A percentile compares a stretch with the other conserved stretches of the same genome.
These are phyloP conservation scores for Dinomys branickii DNA, from an alignment of 2,113 vertebrate genomes.

Conservation along the genomic window DNA sequence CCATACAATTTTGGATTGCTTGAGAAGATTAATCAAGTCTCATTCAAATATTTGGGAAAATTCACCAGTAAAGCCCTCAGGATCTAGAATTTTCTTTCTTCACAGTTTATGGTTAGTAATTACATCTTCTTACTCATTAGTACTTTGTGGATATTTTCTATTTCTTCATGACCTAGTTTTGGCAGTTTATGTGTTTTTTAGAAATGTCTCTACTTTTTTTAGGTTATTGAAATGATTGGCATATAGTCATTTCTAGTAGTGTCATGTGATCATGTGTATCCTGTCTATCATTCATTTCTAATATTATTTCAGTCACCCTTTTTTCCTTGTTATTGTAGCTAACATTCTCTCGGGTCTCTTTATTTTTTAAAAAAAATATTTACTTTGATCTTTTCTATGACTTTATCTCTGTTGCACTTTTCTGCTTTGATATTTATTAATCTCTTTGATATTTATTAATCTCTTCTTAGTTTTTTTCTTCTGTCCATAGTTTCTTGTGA, in stretches of 20 bases:
- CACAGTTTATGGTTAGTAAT: neutral
- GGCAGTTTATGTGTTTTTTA: neutral
- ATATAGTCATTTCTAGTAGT: neutral
- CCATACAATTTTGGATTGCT: neutral
- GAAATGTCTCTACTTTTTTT: neutral
- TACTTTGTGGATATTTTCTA: neutral
- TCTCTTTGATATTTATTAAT: neutral
- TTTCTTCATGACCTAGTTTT: neutral
- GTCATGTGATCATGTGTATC: neutral
- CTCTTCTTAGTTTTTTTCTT: neutral
- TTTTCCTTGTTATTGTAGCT: neutral
- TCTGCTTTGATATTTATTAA: neutral
- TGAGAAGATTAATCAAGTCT: neutral
- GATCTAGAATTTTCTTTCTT: neutral
- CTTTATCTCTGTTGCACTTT: neutral
- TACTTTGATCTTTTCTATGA: neutral
- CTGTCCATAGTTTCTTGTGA: neutral
- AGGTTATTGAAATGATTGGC: neutral
- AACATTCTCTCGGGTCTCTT: neutral
- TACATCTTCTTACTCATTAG: neutral
- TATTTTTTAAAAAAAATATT: neutral
- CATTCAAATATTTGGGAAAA: neutral
- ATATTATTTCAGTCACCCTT: neutral
- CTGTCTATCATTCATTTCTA: neutral
- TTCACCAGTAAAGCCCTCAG: neutral